Conservation (phyloP, 2,888 invertebrate genomes). For the Idaea straminata region DNA sequence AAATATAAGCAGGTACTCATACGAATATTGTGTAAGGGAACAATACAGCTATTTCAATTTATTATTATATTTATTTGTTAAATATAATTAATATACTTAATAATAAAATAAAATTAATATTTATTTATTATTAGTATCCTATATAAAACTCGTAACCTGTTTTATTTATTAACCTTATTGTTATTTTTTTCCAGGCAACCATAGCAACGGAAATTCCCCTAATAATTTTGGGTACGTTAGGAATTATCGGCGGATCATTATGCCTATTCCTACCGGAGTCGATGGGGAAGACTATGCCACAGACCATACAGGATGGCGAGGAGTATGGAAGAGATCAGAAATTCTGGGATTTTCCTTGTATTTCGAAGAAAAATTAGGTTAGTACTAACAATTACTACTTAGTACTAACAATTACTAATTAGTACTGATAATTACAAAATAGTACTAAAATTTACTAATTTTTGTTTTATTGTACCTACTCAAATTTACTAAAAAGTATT, state of each 20-base stretch:
- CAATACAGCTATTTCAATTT: too few species aligned
- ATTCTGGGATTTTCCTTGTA: slow-evolving; percentile 90
- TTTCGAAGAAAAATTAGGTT: slow-evolving; percentile 42
- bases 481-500: too few species aligned
- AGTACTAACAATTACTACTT: neutral
- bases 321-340: slow-evolving; percentile 89
- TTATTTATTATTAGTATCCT: too few species aligned
- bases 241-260: slow-evolving; percentile 86
- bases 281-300: slow-evolving; percentile 89
- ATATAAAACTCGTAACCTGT: too few species aligned
- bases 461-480: too few species aligned
- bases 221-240: slow-evolving; percentile 87
- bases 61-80: too few species aligned
- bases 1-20: too few species aligned
- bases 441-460: too few species aligned
- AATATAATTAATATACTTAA: too few species aligned
- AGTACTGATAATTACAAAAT: too few species aligned
- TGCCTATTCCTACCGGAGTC: slow-evolving; percentile 91
- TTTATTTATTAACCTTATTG: neutral
- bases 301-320: slow-evolving; percentile 91
- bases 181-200: slow-evolving; percentile 76
- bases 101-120: too few species aligned
- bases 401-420: neutral
- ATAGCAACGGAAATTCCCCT: slow-evolving; percentile 86
- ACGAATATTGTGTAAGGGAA: too few species aligned